Evolutionary conservation across 2,888 invertebrate genomes (phyloP).

Genomic region (Arenicola marina): DNA sequence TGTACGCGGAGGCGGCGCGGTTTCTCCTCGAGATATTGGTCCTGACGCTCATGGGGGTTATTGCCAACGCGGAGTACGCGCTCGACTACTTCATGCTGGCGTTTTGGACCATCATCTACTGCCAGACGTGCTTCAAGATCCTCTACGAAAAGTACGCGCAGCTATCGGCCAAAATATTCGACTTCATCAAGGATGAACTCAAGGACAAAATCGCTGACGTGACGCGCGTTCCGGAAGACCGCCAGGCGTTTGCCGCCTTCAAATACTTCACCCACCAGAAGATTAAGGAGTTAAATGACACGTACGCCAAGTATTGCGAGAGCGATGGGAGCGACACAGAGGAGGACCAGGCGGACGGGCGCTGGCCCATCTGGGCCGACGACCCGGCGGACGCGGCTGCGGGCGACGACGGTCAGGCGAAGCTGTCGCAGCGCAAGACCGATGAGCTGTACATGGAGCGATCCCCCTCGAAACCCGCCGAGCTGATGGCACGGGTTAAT

Average conservation of each 20-base stretch:
- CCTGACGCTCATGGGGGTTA: background rate
- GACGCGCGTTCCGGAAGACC: background rate
- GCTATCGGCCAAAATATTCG: background rate
- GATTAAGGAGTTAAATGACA: background rate
- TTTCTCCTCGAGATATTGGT: background rate
- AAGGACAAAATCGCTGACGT: background rate
- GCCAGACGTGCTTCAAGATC: background rate
- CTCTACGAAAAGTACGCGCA: background rate
- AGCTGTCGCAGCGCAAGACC: background rate
- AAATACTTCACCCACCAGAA: slow-evolving; percentile 1
- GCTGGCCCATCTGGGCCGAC: too few relatives aligned
- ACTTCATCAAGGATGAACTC: background rate
- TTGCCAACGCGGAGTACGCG: background rate
- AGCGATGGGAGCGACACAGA: background rate
- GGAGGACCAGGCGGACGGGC: background rate
- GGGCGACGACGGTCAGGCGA: background rate
- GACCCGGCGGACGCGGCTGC: too few relatives aligned
- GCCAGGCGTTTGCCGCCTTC: background rate
- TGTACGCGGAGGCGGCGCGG: slow-evolving; percentile 1
- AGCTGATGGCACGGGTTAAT: too few relatives aligned
- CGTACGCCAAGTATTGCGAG: background rate
- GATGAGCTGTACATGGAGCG: background rate
- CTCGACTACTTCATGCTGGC: background rate
- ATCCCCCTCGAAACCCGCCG: too few relatives aligned
- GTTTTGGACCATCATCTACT: background rate